A percentile compares a stretch with the other conserved stretches of the same genome.
Evolutionary conservation across 2,113 vertebrate genomes (phyloP).

Genomic region (Coturnix japonica): DNA sequence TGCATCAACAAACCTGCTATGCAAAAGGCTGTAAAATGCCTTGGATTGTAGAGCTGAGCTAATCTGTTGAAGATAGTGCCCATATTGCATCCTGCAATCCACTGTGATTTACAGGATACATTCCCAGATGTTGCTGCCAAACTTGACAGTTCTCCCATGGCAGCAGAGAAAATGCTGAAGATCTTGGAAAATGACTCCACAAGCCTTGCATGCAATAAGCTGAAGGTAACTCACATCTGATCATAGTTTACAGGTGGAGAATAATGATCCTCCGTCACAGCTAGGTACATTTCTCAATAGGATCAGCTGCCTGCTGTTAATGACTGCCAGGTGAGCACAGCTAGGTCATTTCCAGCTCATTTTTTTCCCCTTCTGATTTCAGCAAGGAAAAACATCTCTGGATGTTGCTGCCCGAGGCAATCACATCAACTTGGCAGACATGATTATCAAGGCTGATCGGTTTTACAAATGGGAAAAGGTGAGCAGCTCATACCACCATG

Average conservation of each 20-base stretch:
- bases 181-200: not conserved
- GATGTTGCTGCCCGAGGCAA: slow-evolving; percentile 88
- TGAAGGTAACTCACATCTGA: not conserved
- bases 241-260: not conserved
- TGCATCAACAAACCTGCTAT: not conserved
- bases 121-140: not conserved
- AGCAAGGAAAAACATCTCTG: slow-evolving; percentile 90
- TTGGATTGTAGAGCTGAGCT: not conserved
- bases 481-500: not conserved
- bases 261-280: not conserved
- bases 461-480: slow-evolving; percentile 91
- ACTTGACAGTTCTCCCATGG: not conserved
- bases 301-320: not conserved
- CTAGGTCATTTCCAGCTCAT: not conserved
- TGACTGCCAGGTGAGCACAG: accelerated
- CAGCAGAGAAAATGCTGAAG: not conserved
- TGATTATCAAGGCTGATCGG: slow-evolving; percentile 92
- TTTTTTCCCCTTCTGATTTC: slow-evolving; percentile 13
- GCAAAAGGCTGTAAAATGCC: not conserved
- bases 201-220: not conserved
- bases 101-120: not conserved
- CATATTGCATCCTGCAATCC: not conserved
- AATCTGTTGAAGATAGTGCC: accelerated
- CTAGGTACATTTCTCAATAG: not conserved
- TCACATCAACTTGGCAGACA: slow-evolving; percentile 86